A percentile compares a stretch with the other conserved stretches of the same genome.
phyloP scores from a whole-genome alignment of 2,888 invertebrate genomes.

The Tortricodes alternella region DNA sequence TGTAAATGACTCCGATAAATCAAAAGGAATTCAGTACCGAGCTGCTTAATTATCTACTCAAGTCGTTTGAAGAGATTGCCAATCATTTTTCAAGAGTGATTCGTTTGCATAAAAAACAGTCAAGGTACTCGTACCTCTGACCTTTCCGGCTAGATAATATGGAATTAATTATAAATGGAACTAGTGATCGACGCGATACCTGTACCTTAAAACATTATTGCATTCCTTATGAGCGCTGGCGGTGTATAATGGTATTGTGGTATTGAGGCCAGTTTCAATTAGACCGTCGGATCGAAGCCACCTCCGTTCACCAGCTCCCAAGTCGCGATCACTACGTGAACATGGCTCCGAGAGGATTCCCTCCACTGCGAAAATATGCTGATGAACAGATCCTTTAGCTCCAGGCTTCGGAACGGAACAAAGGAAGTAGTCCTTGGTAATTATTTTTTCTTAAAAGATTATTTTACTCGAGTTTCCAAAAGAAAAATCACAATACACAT shows the following conservation, averaged over 20 bases:
- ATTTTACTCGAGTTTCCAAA: conserved; percentile 10
- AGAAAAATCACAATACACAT: neutral
- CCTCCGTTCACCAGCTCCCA: conserved; percentile 42
- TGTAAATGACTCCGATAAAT: no score
- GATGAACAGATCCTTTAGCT: conserved; percentile 71
- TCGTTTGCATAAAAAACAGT: no score
- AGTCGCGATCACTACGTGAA: conserved; percentile 2
- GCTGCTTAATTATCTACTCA: conserved; percentile 5
- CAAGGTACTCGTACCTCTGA: no score
- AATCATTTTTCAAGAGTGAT: neutral
- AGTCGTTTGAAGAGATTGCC: conserved; percentile 1
- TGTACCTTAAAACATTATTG: conserved; percentile 44
- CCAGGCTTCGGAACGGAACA: conserved; percentile 85
- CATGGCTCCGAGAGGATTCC: conserved; percentile 35
- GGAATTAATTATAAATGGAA: neutral
- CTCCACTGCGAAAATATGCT: conserved; percentile 54
- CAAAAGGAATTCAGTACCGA: neutral
- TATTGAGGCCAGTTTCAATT: conserved; percentile 58
- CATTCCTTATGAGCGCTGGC: conserved; percentile 41
- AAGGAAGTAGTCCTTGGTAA: conserved; percentile 89
- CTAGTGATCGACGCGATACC: conserved; percentile 32
- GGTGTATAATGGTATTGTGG: conserved; percentile 40
- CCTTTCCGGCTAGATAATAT: no score
- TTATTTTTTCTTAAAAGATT: conserved; percentile 40
- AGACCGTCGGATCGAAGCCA: conserved; percentile 55